These are phyloP conservation scores for Ips nitidus DNA, from an alignment of 1,140 invertebrate genomes.

Conservation along the genomic window DNA sequence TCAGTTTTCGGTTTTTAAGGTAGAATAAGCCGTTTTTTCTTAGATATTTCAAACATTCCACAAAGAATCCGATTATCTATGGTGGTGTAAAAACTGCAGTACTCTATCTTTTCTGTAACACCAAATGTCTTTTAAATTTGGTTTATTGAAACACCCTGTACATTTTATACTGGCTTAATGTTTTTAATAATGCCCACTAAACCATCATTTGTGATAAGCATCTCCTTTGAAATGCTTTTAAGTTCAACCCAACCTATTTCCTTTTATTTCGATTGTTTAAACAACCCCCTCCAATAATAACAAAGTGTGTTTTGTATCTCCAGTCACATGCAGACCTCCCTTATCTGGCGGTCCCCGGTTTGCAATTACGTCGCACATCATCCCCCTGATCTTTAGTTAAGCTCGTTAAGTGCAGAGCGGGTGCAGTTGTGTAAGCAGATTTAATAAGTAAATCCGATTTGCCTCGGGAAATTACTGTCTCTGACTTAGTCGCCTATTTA, in stretches of 20 bases:
- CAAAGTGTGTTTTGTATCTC: slow-evolving; percentile 14
- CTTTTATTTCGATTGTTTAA: neutral
- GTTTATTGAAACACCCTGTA: too few relatives aligned
- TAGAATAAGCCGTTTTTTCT: too few relatives aligned
- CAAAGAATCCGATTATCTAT: too few relatives aligned
- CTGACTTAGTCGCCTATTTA: slow-evolving; percentile 4
- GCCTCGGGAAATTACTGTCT: slow-evolving; percentile 12
- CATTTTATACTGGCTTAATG: too few relatives aligned
- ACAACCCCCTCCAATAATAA: neutral
- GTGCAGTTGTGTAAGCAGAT: slow-evolving; percentile 29
- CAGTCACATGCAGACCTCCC: slow-evolving; percentile 10
- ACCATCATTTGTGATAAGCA: too few relatives aligned
- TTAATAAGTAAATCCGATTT: slow-evolving; percentile 33
- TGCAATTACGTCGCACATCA: slow-evolving; percentile 29
- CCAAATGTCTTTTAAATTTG: too few relatives aligned
- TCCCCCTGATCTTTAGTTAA: slow-evolving; percentile 27
- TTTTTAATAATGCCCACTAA: too few relatives aligned
- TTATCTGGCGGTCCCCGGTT: slow-evolving; percentile 19
- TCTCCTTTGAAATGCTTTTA: neutral
- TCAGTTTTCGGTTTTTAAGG: too few relatives aligned
- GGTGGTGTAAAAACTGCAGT: too few relatives aligned
- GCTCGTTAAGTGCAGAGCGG: slow-evolving; percentile 28
- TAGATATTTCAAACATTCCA: too few relatives aligned
- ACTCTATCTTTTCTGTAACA: too few relatives aligned
- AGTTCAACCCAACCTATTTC: neutral